These are phyloP conservation scores for Paragorgia papillata DNA, from an alignment of 92 coral and sea anemone genomes.

Conservation along the genomic window DNA sequence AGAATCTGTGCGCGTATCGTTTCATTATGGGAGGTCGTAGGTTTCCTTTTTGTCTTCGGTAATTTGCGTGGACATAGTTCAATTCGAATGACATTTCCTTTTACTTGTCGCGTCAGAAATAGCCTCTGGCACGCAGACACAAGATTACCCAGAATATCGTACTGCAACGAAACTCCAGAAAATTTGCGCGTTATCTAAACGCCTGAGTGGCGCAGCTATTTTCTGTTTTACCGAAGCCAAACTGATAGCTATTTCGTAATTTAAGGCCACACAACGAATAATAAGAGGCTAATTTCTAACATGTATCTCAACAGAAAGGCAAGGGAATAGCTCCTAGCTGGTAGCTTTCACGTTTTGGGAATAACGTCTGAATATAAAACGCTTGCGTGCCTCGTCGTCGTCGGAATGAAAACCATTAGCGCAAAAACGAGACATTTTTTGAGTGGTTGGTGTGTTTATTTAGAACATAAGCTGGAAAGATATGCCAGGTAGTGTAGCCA, in stretches of 20 bases:
- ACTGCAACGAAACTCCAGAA: not conserved
- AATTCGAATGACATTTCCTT: constrained; percentile 29
- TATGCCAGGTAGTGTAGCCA: constrained; percentile 37
- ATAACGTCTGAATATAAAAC: not conserved
- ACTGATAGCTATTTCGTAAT: too few species aligned
- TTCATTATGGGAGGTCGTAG: constrained; percentile 40
- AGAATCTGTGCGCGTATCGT: constrained; percentile 14
- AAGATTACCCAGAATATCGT: constrained; percentile 16
- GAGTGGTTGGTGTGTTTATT: constrained; percentile 27
- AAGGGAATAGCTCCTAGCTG: not conserved
- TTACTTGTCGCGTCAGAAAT: constrained; percentile 24
- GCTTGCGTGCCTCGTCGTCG: not conserved
- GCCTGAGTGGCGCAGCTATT: not conserved
- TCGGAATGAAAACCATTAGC: not conserved
- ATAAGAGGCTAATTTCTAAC: not conserved
- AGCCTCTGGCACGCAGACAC: constrained; percentile 43
- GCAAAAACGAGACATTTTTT: not conserved
- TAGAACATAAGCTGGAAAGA: constrained; percentile 28
- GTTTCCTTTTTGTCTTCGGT: constrained; percentile 16
- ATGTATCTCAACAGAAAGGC: constrained; percentile 6
- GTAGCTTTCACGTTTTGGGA: not conserved
- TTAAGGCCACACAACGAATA: not conserved
- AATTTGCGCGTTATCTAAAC: not conserved
- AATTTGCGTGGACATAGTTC: constrained; percentile 24
- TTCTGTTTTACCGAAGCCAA: not conserved